phyloP scores from a whole-genome alignment of 2,888 invertebrate species.

The Heliconius aoede region DNA sequence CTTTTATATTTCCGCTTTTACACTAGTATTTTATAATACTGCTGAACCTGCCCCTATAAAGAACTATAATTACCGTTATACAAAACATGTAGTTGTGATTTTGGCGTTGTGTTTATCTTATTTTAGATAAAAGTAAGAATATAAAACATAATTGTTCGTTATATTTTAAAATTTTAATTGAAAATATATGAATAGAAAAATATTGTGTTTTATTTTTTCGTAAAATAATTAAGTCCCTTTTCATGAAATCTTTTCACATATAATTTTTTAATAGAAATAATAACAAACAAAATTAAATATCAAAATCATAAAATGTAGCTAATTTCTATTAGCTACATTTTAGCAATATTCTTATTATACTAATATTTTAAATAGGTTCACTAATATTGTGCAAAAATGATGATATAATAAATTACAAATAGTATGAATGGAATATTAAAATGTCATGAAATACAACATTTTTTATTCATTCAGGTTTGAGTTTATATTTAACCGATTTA shows the following conservation, averaged over 20 bases:
- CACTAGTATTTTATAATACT: conserved; percentile 27
- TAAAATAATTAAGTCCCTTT: too few relatives aligned
- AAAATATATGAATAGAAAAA: conserved; percentile 64
- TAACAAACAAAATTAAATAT: too few relatives aligned
- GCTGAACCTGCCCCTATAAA: conserved; percentile 38
- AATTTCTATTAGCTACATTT: too few relatives aligned
- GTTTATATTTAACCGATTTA: neutral
- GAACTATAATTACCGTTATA: conserved; percentile 56
- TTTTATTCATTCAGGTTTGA: neutral
- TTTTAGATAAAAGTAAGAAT: conserved; percentile 64
- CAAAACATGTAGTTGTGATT: conserved; percentile 76
- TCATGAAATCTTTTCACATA: neutral
- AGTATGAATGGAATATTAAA: too few relatives aligned
- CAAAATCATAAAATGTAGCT: too few relatives aligned
- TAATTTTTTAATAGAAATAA: too few relatives aligned
- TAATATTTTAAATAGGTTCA: too few relatives aligned
- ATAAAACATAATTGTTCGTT: conserved; percentile 72
- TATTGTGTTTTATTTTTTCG: conserved; percentile 26
- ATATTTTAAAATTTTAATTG: conserved; percentile 79
- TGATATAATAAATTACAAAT: too few relatives aligned
- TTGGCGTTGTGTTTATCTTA: conserved; percentile 77
- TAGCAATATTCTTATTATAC: too few relatives aligned
- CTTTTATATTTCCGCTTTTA: conserved; percentile 26
- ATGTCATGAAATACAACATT: too few relatives aligned
- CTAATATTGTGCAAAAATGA: too few relatives aligned